Conservation (phyloP, 2,797 vertebrate species). For the Hemibagrus guttatus region DNA sequence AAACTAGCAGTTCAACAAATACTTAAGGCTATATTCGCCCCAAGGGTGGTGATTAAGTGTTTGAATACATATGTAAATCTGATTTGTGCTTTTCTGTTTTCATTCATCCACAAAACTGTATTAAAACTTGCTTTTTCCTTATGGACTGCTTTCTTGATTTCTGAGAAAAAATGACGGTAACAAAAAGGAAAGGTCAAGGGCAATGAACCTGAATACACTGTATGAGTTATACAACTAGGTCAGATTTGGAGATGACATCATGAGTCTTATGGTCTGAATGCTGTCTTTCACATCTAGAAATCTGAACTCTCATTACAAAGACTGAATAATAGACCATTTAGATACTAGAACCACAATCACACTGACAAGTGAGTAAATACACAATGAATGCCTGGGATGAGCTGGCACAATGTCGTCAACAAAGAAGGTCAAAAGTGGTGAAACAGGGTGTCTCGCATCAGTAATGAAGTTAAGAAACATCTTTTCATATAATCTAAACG, state of each 20-base stretch:
- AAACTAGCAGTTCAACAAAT: background rate
- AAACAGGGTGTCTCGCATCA: background rate
- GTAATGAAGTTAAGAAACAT: background rate
- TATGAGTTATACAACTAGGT: background rate
- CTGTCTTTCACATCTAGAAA: conserved; percentile 4
- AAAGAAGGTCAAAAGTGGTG: conserved; percentile 8
- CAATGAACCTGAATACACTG: background rate
- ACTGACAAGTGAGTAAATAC: background rate
- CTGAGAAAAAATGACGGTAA: background rate
- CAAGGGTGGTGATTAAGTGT: background rate
- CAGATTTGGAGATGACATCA: conserved; percentile 15
- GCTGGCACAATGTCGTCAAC: background rate
- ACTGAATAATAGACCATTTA: background rate
- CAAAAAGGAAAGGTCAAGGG: background rate
- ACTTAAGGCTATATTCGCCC: background rate
- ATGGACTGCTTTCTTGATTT: background rate
- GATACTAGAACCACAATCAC: background rate
- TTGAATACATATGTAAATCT: background rate
- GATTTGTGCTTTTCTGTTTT: background rate
- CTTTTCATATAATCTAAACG: background rate
- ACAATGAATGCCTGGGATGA: background rate
- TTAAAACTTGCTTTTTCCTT: background rate
- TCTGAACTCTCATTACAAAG: background rate
- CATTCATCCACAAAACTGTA: background rate
- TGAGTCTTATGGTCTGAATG: background rate